phyloP scores from a whole-genome alignment of 2,797 vertebrate species.

The Phalanger gymnotis region DNA sequence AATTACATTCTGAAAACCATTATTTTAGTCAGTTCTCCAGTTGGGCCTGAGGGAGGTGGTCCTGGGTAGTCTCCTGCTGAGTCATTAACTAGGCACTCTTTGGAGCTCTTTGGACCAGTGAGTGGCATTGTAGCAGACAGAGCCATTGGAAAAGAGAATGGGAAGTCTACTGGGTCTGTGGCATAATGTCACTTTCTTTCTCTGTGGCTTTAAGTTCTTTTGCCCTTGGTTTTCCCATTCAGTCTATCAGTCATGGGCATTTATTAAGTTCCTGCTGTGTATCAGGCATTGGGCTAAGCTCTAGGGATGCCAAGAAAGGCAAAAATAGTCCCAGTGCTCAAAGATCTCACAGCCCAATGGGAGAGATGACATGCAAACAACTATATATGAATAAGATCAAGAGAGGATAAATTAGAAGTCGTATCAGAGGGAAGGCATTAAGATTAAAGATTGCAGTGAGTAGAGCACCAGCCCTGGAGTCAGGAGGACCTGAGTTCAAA shows the following conservation, averaged over 20 bases:
- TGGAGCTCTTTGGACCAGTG: background rate
- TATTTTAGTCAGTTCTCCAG: constrained; percentile 45
- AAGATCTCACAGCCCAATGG: background rate
- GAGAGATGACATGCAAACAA: background rate
- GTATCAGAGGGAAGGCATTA: background rate
- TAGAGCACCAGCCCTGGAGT: too few species aligned
- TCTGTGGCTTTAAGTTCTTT: background rate
- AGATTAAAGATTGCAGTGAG: too few species aligned
- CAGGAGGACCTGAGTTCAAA: too few species aligned
- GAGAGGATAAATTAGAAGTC: background rate
- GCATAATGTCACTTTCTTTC: background rate
- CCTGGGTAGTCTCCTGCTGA: background rate
- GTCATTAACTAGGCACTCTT: background rate
- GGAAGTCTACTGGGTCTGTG: background rate
- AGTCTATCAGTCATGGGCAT: background rate
- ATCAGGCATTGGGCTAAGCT: background rate
- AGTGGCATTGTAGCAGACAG: background rate
- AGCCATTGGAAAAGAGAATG: background rate
- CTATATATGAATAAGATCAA: background rate
- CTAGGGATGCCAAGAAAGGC: background rate
- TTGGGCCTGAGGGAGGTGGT: background rate
- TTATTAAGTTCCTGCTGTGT: background rate
- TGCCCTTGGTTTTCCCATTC: background rate
- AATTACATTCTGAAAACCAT: constrained; percentile 53
- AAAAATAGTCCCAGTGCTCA: background rate